Percentiles rank a stretch among this genome's conserved stretches.
Conservation (phyloP, 2,113 vertebrate genomes). For the Xyliphius kryptos region DNA sequence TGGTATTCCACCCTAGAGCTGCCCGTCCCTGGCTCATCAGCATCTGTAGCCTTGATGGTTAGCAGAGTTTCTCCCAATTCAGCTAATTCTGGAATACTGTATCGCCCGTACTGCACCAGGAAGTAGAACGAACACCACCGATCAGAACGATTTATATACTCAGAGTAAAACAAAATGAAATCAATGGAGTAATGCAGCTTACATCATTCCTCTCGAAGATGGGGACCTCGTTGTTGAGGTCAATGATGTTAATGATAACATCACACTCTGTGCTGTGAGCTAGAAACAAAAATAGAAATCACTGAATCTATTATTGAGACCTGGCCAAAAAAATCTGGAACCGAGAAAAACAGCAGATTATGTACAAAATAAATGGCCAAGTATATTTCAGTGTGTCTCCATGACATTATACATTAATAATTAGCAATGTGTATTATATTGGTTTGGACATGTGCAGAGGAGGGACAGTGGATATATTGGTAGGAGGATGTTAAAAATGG, state of each 20-base stretch:
- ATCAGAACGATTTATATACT: neutral
- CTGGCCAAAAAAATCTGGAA: too few species aligned
- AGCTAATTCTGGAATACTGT: slow-evolving; percentile 67
- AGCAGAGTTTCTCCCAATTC: slow-evolving; percentile 62
- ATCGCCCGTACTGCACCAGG: slow-evolving; percentile 66
- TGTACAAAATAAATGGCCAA: too few species aligned
- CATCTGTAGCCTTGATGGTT: slow-evolving; percentile 74
- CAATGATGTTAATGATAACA: slow-evolving; percentile 79
- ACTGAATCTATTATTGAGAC: too few species aligned
- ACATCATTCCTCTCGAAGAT: slow-evolving; percentile 75
- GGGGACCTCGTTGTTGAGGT: slow-evolving; percentile 86
- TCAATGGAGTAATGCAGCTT: too few species aligned
- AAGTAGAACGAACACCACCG: slow-evolving; percentile 20
- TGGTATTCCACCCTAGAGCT: slow-evolving; percentile 78
- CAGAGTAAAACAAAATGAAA: neutral
- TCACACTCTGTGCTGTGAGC: slow-evolving; percentile 72
- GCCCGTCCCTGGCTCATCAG: slow-evolving; percentile 79
- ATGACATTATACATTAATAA: too few species aligned
- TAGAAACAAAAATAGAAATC: slow-evolving; percentile 52
- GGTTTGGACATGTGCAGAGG: too few species aligned
- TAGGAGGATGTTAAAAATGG: too few species aligned
- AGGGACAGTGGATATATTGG: too few species aligned
- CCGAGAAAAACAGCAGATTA: too few species aligned
- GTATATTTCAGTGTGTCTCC: too few species aligned
- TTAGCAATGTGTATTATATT: too few species aligned